Evolutionary conservation across 2,113 vertebrate species (phyloP), one percentile per base, ranked within the genome.

Genomic region (Ailurus styani): DNA sequence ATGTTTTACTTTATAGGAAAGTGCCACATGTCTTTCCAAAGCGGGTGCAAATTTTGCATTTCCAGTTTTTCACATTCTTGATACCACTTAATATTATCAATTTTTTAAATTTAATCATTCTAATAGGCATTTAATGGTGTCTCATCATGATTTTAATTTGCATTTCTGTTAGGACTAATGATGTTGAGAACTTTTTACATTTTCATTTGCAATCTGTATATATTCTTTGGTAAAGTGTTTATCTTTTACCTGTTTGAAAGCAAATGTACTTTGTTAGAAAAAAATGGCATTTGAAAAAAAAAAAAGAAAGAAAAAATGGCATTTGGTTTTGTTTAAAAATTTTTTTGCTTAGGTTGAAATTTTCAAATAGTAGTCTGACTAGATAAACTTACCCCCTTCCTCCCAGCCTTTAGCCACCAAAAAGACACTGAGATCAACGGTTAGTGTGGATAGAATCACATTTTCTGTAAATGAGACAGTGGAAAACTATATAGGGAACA

Each of bases 211-310:
- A 13, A 87, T 87, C 29, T 57, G 5, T 81, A 64, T 60, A 75
- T 90, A 27, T 90, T 95, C 13, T 94, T 78, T 82, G 64, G 75
- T 83, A 5, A 17, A 68, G 4, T 87, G 27, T 60, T 91, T 25
- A 92, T 50, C 25, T 93, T 97, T 81, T 75, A 70, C 3, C 3
- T 17, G 77, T 94, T 84, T 95, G 42, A 95, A 86, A 95, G 18
- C 17, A 98, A 90, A 72, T 78, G 9, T 72, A 83, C 92, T 95
- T 87, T 89, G 9, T 52, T 89, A 83, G 55, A 81, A 93, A 97
- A 94, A 42, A 31, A 68, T 78, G 18, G 9, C 64, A 47, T 82
- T 93, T 96, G 27, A n/a, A n/a, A n/a, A n/a, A n/a, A n/a, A n/a
- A n/a, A n/a, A n/a, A n/a, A n/a, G n/a, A n/a, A n/a, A n/a, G n/a